Conservation (phyloP, 2,113 vertebrate species). For the Cottus gobio region DNA sequence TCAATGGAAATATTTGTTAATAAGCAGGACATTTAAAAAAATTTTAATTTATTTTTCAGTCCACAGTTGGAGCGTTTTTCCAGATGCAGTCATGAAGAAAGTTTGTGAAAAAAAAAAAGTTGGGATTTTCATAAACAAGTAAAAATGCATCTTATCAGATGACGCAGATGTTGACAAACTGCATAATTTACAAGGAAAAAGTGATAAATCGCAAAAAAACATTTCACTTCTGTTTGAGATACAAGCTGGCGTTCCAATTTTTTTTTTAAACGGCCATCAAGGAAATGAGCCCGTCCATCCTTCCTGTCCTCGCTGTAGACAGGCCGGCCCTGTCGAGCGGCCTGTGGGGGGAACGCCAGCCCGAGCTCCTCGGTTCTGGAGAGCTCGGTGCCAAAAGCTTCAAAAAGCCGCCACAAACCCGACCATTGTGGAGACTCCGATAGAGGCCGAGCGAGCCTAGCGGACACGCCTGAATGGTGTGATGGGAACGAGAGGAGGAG, state of each 20-base stretch:
- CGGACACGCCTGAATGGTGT: constrained; percentile 56
- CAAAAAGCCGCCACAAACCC: constrained; percentile 65
- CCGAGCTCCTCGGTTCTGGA: constrained; percentile 38
- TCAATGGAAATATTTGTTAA: too few species aligned
- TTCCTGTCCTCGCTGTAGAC: too few species aligned
- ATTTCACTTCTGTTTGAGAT: background rate
- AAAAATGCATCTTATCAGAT: too few species aligned
- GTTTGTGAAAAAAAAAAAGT: too few species aligned
- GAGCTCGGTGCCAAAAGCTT: constrained; percentile 62
- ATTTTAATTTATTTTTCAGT: too few species aligned
- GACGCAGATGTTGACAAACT: too few species aligned
- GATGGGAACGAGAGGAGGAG: constrained; percentile 31
- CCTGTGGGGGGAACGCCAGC: background rate
- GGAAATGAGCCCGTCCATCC: constrained; percentile 30
- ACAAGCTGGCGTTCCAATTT: background rate
- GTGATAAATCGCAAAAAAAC: background rate
- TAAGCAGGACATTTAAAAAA: too few species aligned
- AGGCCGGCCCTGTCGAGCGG: too few species aligned
- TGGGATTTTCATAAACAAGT: too few species aligned
- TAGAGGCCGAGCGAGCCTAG: constrained; percentile 51
- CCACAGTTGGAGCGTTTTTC: too few species aligned
- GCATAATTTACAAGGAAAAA: background rate
- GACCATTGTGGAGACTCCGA: constrained; percentile 67
- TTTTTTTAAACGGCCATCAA: background rate
- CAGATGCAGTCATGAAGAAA: too few species aligned